Conservation (phyloP, 2,888 invertebrate species). For the Andrena haemorrhoa region DNA sequence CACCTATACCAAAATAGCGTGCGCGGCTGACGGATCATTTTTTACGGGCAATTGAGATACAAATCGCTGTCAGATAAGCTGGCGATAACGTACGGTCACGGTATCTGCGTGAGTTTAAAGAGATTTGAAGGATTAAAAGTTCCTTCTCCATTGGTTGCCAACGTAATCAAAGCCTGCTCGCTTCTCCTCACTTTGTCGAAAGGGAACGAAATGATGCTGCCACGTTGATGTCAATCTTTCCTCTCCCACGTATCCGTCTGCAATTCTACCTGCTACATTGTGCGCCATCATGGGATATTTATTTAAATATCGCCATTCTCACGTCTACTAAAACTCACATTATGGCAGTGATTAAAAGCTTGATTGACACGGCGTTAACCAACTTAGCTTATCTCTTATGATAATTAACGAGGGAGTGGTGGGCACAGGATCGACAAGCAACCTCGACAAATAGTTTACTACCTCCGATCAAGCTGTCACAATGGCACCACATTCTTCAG, state of each 20-base stretch:
- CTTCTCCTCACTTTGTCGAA: no score
- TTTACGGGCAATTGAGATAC: not conserved
- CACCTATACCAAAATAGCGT: not conserved
- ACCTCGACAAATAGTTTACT: conserved; percentile 18
- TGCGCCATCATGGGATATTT: not conserved
- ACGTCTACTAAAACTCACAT: conserved; percentile 12
- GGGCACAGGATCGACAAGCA: conserved; percentile 13
- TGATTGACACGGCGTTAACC: conserved; percentile 28
- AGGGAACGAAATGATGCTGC: not conserved
- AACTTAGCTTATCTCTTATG: conserved; percentile 27
- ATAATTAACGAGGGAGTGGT: conserved; percentile 43
- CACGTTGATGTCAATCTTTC: not conserved
- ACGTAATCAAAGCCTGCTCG: no score
- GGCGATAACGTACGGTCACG: not conserved
- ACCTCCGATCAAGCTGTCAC: conserved; percentile 4
- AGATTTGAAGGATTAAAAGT: not conserved
- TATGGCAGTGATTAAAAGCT: conserved; percentile 7
- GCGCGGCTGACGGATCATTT: not conserved
- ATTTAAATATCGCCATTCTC: not conserved
- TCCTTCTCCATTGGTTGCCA: no score
- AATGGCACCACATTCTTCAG: no score
- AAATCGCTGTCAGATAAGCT: not conserved
- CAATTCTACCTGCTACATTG: not conserved
- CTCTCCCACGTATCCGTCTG: not conserved
- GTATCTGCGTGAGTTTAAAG: not conserved